A percentile compares a stretch with the other conserved stretches of the same genome.
These are phyloP conservation scores for Centropristis striata DNA, from an alignment of 2,113 vertebrate species.

Conservation along the genomic window DNA sequence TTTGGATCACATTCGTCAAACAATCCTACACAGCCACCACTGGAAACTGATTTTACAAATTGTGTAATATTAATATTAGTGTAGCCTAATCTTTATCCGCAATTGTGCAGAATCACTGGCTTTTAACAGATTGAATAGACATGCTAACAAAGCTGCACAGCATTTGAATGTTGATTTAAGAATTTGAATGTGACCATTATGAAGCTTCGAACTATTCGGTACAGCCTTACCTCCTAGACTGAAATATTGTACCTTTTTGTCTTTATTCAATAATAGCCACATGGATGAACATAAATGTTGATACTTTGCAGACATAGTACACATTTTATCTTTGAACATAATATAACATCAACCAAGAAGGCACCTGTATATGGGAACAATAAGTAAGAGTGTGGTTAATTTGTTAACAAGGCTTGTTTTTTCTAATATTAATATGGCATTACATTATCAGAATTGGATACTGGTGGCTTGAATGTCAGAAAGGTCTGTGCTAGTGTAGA, in stretches of 20 bases:
- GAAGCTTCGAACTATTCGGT: no score
- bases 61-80: no score
- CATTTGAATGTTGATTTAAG: no score
- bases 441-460: not conserved
- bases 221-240: not conserved
- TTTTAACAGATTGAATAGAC: no score
- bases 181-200: no score
- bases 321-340: not conserved
- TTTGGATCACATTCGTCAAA: no score
- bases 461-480: not conserved
- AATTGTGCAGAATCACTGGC: no score
- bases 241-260: not conserved
- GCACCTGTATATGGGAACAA: not conserved
- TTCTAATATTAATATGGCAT: not conserved
- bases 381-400: not conserved
- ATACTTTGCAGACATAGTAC: not conserved
- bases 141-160: no score
- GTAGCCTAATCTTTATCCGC: no score
- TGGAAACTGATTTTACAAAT: no score
- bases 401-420: not conserved
- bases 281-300: not conserved
- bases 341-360: not conserved
- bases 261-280: not conserved
- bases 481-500: not conserved
- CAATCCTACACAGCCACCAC: no score